These are phyloP conservation scores for Saccostrea glomerata DNA, from an alignment of 1,140 invertebrate species.

Conservation along the genomic window DNA sequence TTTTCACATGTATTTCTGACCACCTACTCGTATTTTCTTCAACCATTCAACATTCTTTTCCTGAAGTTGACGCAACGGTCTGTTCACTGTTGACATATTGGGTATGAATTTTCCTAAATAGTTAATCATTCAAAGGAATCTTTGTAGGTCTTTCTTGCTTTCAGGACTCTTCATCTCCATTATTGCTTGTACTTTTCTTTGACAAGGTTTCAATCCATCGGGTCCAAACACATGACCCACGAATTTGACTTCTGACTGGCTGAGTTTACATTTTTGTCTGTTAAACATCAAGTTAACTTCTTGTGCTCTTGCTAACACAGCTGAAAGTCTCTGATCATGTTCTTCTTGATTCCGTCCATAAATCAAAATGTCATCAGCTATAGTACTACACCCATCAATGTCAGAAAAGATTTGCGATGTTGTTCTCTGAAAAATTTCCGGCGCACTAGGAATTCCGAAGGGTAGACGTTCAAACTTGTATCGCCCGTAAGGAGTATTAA, in stretches of 20 bases:
- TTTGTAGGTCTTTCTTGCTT: slow-evolving; percentile 47
- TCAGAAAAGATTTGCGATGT: too few relatives aligned
- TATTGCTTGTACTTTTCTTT: too few relatives aligned
- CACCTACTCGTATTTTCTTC: too few relatives aligned
- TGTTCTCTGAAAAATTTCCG: too few relatives aligned
- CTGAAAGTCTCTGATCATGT: too few relatives aligned
- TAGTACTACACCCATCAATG: too few relatives aligned
- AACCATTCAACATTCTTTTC: slow-evolving; percentile 44
- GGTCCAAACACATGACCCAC: slow-evolving; percentile 12
- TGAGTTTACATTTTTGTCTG: too few relatives aligned
- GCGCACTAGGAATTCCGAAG: background rate
- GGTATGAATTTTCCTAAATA: slow-evolving; percentile 56
- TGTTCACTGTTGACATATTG: slow-evolving; percentile 49
- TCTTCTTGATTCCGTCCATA: too few relatives aligned
- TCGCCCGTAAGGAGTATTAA: too few relatives aligned
- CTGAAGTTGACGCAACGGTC: slow-evolving; percentile 46
- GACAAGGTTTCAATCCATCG: too few relatives aligned
- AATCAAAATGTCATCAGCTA: background rate
- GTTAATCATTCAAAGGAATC: slow-evolving; percentile 57
- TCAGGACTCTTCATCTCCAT: slow-evolving; percentile 53
- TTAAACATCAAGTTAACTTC: background rate
- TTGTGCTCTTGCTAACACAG: too few relatives aligned
- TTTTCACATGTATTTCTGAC: too few relatives aligned
- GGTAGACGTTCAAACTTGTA: slow-evolving; percentile 20
- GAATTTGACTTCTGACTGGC: background rate